These are phyloP conservation scores for Sycophila sp. DNA, from an alignment of 1,140 invertebrate species.

Conservation along the genomic window DNA sequence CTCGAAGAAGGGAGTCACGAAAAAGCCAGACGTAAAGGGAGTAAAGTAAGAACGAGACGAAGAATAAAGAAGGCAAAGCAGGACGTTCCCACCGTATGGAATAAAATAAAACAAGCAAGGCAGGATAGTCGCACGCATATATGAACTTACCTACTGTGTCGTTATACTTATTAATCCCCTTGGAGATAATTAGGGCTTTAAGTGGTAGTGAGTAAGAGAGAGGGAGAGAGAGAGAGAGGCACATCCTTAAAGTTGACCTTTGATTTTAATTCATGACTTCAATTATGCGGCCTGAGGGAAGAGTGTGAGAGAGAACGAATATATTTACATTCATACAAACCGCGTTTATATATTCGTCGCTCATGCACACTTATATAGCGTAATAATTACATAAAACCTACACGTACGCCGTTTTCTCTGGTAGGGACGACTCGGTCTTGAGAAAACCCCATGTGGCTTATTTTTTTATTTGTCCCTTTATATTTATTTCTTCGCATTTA, in stretches of 20 bases:
- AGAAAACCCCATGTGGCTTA: neutral
- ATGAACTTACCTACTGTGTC: constrained; percentile 35
- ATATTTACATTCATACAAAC: constrained; percentile 12
- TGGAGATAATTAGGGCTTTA: constrained; percentile 41
- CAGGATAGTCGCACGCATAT: constrained; percentile 44
- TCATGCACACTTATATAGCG: neutral
- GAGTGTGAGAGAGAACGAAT: neutral
- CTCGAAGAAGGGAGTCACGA: neutral
- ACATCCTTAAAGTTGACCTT: constrained; percentile 43
- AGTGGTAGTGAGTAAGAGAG: neutral
- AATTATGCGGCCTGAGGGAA: constrained; percentile 14
- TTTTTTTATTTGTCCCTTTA: neutral
- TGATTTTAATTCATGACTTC: constrained; percentile 31
- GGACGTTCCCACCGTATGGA: constrained; percentile 48
- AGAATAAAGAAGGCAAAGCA: constrained; percentile 35
- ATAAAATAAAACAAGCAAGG: constrained; percentile 45
- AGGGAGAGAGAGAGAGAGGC: neutral
- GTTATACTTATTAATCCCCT: constrained; percentile 47
- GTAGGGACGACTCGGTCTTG: neutral
- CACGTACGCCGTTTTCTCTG: neutral
- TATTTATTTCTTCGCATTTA: neutral
- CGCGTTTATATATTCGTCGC: neutral
- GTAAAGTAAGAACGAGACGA: neutral
- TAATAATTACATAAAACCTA: constrained; percentile 27
- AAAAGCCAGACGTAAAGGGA: neutral